Percentiles rank a stretch among this genome's conserved stretches.
phyloP scores from a whole-genome alignment of 2,888 invertebrate genomes.

The Epistrophe eligans region DNA sequence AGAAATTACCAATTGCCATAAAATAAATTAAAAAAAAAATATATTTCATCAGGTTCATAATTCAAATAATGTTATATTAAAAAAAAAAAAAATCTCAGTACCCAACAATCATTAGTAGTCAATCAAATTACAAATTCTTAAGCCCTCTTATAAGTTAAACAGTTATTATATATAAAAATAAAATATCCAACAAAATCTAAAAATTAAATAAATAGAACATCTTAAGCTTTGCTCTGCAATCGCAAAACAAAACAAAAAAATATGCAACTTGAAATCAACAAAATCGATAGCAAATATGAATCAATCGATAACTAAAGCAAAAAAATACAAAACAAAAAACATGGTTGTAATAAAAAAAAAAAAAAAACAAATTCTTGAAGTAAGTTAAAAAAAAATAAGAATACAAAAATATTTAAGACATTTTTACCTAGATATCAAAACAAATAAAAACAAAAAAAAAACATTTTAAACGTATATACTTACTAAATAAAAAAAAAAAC shows the following conservation, averaged over 20 bases:
- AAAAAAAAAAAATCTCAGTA: constrained; percentile 42
- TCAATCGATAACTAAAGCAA: constrained; percentile 24
- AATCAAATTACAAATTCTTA: constrained; percentile 47
- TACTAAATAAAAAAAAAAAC: constrained; percentile 68
- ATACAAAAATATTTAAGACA: constrained; percentile 64
- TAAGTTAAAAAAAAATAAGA: constrained; percentile 58
- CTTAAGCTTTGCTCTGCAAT: constrained; percentile 59
- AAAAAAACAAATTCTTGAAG: constrained; percentile 54
- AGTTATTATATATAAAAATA: background rate
- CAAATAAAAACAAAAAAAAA: constrained; percentile 51
- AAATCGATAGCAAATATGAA: constrained; percentile 10
- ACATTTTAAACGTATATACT: constrained; percentile 44
- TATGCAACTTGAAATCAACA: constrained; percentile 17
- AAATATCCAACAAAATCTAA: constrained; percentile 33
- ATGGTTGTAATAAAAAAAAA: constrained; percentile 62
- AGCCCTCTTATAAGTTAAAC: background rate
- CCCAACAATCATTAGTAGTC: constrained; percentile 65
- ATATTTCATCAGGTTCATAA: constrained; percentile 49
- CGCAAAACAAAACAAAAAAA: constrained; percentile 26
- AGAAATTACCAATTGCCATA: constrained; percentile 47
- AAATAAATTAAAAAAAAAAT: constrained; percentile 14
- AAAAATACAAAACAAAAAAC: constrained; percentile 22
- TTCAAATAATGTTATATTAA: constrained; percentile 20
- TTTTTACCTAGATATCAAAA: constrained; percentile 75
- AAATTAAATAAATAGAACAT: constrained; percentile 19